A percentile compares a stretch with the other conserved stretches of the same genome.
Conservation (phyloP, 2,797 vertebrate genomes). For the Nasua narica region DNA sequence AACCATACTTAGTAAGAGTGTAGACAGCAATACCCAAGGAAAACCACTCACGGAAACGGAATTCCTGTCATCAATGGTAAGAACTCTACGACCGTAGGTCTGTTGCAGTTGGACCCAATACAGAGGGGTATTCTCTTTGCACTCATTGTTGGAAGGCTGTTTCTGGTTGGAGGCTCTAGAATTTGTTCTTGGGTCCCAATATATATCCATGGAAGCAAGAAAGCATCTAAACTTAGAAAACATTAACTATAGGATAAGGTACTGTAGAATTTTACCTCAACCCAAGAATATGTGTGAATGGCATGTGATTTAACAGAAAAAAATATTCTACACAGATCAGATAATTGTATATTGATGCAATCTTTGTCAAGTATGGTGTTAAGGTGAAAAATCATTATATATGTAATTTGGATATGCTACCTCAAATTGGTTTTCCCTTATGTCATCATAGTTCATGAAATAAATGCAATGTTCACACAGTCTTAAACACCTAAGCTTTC, state of each 20-base stretch:
- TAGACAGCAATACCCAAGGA: neutral
- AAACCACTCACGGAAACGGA: neutral
- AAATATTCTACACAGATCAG: neutral
- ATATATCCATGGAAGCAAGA: neutral
- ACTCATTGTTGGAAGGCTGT: neutral
- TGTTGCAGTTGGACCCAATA: neutral
- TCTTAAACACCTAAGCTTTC: neutral
- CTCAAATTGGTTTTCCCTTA: neutral
- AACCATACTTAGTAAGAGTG: neutral
- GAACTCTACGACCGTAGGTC: neutral
- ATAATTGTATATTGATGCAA: neutral
- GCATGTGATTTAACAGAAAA: neutral
- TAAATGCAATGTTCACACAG: neutral
- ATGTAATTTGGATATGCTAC: neutral
- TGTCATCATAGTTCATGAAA: neutral
- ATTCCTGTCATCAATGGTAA: neutral
- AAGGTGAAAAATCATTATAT: neutral
- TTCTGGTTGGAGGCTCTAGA: neutral
- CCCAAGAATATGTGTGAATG: neutral
- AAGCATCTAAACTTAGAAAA: neutral
- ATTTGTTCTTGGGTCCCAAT: neutral
- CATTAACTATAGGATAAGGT: neutral
- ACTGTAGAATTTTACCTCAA: neutral
- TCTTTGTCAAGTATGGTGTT: neutral
- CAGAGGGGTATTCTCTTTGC: fast-evolving